Base-by-base conservation (phyloP, 2,888 invertebrate species). In the Callyntrura guangdongensis region DNA sequence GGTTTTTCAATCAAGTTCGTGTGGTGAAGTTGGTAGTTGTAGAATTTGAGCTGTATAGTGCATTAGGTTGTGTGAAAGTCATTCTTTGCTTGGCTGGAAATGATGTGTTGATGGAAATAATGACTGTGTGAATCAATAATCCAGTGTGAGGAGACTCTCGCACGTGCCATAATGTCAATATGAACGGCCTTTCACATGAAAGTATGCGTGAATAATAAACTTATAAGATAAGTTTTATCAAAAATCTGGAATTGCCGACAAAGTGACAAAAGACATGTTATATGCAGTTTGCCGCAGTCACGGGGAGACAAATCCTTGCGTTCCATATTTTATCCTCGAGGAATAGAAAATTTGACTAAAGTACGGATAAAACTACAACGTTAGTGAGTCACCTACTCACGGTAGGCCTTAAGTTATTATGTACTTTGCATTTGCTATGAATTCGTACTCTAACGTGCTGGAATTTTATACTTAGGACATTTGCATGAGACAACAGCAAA, bases 111-210 rank as follows among this genome's bases (percentile, higher is more conserved):
- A 87, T 87, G 67, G 81, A 81, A 81, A 79, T 53, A 64, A 67
- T 87, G 87, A 87, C 64, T 61, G 69, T 56, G 59, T 56, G 59
- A 88, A 88, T 88, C 88, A 88, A 88, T 88, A 88, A 81, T 81
- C 87, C 67, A 45, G 17, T 79, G 79, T 25, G 9, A 14, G 36
- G n/a, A 14, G 53, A 2, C 53, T 14, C 72, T 72, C 20, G 82
- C 88, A 88, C 88, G 88, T 88, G 88, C 61, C 88, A 72, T 36
- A n/a, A 49, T 88, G 82, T 82, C 67, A 88, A 82, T 88, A 82
- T 49, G 53, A 17, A 69, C n/a, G 14, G 2, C 0, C 56, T 56
- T 56, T 6, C 53, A 56, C n/a, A 14, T 27, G 53, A 53, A 79
- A 25, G 56, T 79, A 79, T 79, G 56, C 22, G 27, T 72, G 88